These are phyloP conservation scores for Antennarius maculatus DNA, from an alignment of 2,797 vertebrate species.

Conservation along the genomic window DNA sequence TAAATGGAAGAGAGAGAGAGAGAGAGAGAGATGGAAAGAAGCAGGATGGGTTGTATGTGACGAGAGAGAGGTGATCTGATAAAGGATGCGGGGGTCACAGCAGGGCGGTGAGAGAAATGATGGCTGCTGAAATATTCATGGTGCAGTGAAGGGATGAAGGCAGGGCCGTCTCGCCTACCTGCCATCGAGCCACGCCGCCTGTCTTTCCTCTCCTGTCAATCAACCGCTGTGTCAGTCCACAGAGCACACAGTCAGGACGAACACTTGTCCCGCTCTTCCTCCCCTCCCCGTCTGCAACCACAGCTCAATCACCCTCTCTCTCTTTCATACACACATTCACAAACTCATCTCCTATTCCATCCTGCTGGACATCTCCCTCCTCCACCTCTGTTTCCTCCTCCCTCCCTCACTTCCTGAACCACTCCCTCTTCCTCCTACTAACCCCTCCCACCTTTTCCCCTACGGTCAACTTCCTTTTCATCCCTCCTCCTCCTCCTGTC, in stretches of 20 bases:
- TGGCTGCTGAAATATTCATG: constrained; percentile 72
- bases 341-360: constrained; percentile 18
- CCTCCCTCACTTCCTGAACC: constrained; percentile 24
- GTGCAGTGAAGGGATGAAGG: constrained; percentile 42
- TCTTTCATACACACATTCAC: background rate
- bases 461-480: background rate
- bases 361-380: constrained; percentile 40
- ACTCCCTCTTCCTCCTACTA: constrained; percentile 28
- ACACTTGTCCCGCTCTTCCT: constrained; percentile 48
- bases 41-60: background rate
- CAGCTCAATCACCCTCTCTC: constrained; percentile 21
- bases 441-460: constrained; percentile 1
- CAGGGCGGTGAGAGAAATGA: constrained; percentile 34
- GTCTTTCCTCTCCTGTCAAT: constrained; percentile 61
- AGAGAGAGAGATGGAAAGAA: constrained; percentile 21
- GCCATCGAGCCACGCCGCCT: constrained; percentile 62
- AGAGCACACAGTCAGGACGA: constrained; percentile 43
- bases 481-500: constrained; percentile 16
- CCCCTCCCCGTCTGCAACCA: constrained; percentile 31
- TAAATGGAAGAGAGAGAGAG: constrained; percentile 18
- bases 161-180: constrained; percentile 77
- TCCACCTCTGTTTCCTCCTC: constrained; percentile 27
- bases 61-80: constrained; percentile 18
- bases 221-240: constrained; percentile 49
- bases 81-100: constrained; percentile 23